Evolutionary conservation across 2,113 vertebrate species (phyloP).

Genomic region (Orientallactaga bullata): DNA sequence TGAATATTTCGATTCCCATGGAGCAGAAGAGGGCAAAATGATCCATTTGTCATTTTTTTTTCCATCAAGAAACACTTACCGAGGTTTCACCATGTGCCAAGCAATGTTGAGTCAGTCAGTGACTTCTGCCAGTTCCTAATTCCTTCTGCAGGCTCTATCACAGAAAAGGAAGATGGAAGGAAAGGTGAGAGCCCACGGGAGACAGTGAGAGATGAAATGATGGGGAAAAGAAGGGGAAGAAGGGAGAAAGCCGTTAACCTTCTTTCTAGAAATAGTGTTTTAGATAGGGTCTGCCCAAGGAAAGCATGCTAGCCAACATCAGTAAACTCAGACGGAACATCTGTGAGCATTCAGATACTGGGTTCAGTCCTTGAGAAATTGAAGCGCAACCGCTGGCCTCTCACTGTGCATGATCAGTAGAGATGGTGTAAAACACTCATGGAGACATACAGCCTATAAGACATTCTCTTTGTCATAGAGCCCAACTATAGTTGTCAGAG

Average conservation of each 20-base stretch:
- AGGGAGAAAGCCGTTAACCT: background rate
- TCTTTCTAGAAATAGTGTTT: constrained; percentile 28
- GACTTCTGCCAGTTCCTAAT: background rate
- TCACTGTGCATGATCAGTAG: background rate
- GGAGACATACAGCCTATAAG: background rate
- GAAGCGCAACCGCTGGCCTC: background rate
- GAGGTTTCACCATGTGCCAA: background rate
- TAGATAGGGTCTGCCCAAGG: background rate
- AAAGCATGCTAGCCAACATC: background rate
- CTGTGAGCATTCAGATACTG: constrained; percentile 9
- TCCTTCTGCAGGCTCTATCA: constrained; percentile 38
- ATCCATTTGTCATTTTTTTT: background rate
- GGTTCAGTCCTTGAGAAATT: background rate
- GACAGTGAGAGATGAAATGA: background rate
- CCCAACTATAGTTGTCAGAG: background rate
- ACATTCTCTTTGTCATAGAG: background rate
- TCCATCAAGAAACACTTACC: background rate
- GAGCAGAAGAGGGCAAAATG: background rate
- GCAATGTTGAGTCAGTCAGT: background rate
- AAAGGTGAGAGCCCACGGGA: constrained; percentile 20
- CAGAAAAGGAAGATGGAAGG: constrained; percentile 1
- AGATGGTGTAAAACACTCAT: rapidly evolving
- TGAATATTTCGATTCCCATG: background rate
- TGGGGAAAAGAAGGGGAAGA: background rate
- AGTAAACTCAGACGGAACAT: background rate